These are phyloP conservation scores for Marmota flaviventris DNA, from an alignment of 2,113 vertebrate species.

Conservation along the genomic window DNA sequence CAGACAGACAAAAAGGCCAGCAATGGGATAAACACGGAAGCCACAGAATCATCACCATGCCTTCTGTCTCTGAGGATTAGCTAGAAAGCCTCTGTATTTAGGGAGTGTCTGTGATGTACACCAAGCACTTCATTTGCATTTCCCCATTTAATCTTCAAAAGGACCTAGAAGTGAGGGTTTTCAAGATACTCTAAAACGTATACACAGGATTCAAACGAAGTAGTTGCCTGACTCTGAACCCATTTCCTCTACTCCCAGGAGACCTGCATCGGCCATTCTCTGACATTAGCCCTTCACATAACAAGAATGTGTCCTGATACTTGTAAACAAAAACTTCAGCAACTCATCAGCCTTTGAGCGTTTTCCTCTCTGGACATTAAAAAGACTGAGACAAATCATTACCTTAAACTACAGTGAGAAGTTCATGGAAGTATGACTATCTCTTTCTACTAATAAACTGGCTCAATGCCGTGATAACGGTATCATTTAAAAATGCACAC, in stretches of 20 bases:
- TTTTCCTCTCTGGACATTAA: slow-evolving; percentile 63
- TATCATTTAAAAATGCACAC: not conserved
- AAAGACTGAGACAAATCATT: slow-evolving; percentile 46
- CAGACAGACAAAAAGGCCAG: slow-evolving; percentile 25
- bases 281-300: not conserved
- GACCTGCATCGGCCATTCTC: not conserved
- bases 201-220: not conserved
- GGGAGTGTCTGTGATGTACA: not conserved
- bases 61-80: not conserved
- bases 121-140: not conserved
- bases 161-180: not conserved
- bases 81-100: not conserved
- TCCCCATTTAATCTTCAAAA: not conserved
- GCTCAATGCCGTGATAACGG: not conserved
- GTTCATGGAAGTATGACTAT: not conserved
- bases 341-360: slow-evolving; percentile 60
- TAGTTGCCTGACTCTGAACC: not conserved
- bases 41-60: not conserved
- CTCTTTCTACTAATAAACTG: slow-evolving; percentile 61
- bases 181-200: not conserved
- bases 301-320: not conserved
- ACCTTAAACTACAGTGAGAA: slow-evolving; percentile 39
- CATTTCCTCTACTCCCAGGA: not conserved
- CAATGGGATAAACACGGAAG: not conserved
- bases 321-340: slow-evolving; percentile 48